Evolutionary conservation across 2,888 invertebrate species (phyloP).

Genomic region (Drosophila anomalata): DNA sequence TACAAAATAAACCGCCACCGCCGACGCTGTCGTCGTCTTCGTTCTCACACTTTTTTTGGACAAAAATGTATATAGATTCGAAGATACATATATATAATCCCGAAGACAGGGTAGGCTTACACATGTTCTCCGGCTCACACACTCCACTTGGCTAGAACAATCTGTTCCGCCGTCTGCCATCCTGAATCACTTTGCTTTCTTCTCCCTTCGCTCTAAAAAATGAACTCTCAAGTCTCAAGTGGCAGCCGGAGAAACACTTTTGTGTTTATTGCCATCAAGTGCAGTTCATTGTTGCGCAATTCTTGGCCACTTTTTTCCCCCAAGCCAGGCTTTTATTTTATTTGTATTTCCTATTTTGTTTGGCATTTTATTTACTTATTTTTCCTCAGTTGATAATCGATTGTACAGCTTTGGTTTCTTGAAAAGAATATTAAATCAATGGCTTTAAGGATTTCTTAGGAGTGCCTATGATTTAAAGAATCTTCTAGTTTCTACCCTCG

Average conservation of each 20-base stretch:
- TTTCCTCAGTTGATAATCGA: conserved; percentile 17
- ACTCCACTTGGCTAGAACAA: conserved; percentile 53
- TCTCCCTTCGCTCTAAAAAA: conserved; percentile 51
- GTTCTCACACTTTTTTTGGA: background rate
- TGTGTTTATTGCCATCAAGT: conserved; percentile 54
- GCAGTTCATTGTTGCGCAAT: conserved; percentile 67
- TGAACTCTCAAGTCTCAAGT: conserved; percentile 44
- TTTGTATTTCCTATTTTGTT: background rate
- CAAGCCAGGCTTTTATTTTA: background rate
- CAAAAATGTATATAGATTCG: conserved; percentile 1
- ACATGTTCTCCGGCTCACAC: conserved; percentile 61
- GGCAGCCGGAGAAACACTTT: conserved; percentile 45
- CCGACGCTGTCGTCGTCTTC: conserved; percentile 5
- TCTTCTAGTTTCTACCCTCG: background rate
- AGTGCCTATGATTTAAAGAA: too few species aligned
- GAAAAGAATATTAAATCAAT: background rate
- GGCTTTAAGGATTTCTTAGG: background rate
- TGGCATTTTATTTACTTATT: background rate
- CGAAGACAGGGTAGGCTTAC: conserved; percentile 54
- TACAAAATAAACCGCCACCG: conserved; percentile 64
- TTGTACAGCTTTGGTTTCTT: background rate
- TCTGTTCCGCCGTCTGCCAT: conserved; percentile 12
- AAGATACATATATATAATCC: background rate
- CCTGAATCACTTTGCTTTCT: background rate
- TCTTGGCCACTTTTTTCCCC: conserved; percentile 31